These are phyloP conservation scores for Drosophila repleta DNA, from an alignment of 1,140 invertebrate genomes.

Conservation along the genomic window DNA sequence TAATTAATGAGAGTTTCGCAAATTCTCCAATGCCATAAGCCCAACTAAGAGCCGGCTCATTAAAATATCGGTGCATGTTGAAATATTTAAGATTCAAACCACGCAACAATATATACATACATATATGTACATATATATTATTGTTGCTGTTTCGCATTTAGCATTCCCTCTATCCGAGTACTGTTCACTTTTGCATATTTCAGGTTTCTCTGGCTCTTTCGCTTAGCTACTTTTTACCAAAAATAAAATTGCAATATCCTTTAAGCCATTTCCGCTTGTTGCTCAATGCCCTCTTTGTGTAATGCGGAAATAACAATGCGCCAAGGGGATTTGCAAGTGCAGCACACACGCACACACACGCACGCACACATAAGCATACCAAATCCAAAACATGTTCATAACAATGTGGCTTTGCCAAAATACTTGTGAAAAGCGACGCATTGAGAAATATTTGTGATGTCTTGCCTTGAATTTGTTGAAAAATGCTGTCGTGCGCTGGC, in stretches of 20 bases:
- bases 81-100: too few species aligned
- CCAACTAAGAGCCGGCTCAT: not conserved
- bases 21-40: not conserved
- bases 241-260: slow-evolving; percentile 73
- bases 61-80: slow-evolving; percentile 4
- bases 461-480: slow-evolving; percentile 17
- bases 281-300: slow-evolving; percentile 57
- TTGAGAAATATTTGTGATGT: slow-evolving; percentile 29
- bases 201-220: slow-evolving; percentile 27
- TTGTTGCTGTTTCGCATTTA: slow-evolving; percentile 13
- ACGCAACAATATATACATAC: too few species aligned
- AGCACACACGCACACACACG: slow-evolving; percentile 14
- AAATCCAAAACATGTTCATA: slow-evolving; percentile 25
- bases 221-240: slow-evolving; percentile 33
- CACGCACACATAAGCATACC: not conserved
- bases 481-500: slow-evolving; percentile 6
- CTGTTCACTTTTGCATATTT: slow-evolving; percentile 44
- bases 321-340: slow-evolving; percentile 46
- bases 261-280: slow-evolving; percentile 76
- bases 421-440: slow-evolving; percentile 25
- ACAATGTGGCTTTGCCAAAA: slow-evolving; percentile 29
- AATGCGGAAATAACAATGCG: slow-evolving; percentile 74
- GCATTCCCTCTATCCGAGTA: slow-evolving; percentile 21
- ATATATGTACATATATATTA: not conserved
- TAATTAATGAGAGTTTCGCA: slow-evolving; percentile 44